Conservation (phyloP, 2,888 invertebrate genomes). For the Eulithis prunata region DNA sequence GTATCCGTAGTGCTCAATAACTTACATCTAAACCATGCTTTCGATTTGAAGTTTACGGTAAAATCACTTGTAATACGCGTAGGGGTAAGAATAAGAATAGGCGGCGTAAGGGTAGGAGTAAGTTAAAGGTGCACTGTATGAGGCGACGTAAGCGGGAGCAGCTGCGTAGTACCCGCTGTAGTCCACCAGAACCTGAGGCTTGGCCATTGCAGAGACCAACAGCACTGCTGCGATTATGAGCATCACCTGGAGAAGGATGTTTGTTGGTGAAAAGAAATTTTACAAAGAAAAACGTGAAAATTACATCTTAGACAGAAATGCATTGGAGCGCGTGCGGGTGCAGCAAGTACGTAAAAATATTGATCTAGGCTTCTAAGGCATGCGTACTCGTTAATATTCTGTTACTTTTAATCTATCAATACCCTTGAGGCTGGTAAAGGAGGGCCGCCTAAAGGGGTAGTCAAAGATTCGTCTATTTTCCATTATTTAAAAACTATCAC, state of each 20-base stretch:
- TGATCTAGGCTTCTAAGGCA: no score
- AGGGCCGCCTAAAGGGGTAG: no score
- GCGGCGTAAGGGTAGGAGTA: constrained; percentile 76
- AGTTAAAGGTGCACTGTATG: constrained; percentile 65
- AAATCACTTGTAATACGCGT: constrained; percentile 59
- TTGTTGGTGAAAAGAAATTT: no score
- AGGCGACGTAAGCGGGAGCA: constrained; percentile 63
- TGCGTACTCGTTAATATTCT: no score
- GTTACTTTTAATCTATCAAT: no score
- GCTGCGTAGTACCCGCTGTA: constrained; percentile 69
- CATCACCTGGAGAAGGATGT: constrained; percentile 51
- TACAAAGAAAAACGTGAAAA: no score
- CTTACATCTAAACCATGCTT: neutral
- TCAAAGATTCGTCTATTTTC: no score
- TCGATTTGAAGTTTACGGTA: neutral
- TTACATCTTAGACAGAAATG: no score
- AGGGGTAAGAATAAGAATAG: constrained; percentile 66
- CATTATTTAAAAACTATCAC: no score
- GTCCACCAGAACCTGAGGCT: constrained; percentile 73
- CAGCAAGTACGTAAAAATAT: no score
- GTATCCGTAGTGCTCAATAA: neutral
- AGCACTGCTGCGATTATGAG: constrained; percentile 58
- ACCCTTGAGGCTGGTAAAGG: no score
- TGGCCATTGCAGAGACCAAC: constrained; percentile 62
- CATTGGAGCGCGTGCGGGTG: no score